A percentile compares a stretch with the other conserved stretches of the same genome.
Conservation (phyloP, 2,888 invertebrate genomes). For the Cephus rjabovi region DNA sequence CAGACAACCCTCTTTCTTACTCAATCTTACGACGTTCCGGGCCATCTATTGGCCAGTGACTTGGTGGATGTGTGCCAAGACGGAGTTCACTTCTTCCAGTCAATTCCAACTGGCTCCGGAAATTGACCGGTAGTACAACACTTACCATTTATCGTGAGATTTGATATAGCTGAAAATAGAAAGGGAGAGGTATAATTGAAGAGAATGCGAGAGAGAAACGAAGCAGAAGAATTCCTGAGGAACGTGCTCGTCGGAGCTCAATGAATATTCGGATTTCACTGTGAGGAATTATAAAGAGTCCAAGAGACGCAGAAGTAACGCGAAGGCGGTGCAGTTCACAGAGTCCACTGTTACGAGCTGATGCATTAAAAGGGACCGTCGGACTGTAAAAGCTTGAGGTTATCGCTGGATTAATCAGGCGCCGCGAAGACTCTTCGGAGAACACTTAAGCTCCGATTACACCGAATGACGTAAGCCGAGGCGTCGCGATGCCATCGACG, state of each 20-base stretch:
- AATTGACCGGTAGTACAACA: conserved; percentile 41
- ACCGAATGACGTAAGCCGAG: not conserved
- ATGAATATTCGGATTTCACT: not conserved
- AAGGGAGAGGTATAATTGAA: not conserved
- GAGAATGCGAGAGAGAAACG: not conserved
- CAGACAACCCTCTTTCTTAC: not conserved
- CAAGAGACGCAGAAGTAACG: not conserved
- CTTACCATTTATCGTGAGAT: conserved; percentile 9
- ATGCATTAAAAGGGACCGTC: not conserved
- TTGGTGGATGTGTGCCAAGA: conserved; percentile 50
- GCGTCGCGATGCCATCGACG: conserved; percentile 14
- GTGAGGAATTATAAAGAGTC: not conserved
- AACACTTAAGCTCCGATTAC: conserved; percentile 11
- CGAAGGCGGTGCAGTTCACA: not conserved
- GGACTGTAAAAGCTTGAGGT: not conserved
- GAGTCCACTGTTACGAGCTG: not conserved
- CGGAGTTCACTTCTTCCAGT: conserved; percentile 41
- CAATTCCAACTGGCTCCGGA: conserved; percentile 35
- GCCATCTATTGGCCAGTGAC: conserved; percentile 41
- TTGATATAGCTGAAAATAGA: conserved; percentile 1
- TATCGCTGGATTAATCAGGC: conserved; percentile 1
- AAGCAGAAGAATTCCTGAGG: not conserved
- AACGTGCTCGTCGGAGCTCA: not conserved
- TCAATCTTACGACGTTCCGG: conserved; percentile 34
- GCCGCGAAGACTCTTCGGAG: not conserved